These are phyloP conservation scores for Oreocharis arfaki DNA, from an alignment of 2,113 vertebrate genomes.

Conservation along the genomic window DNA sequence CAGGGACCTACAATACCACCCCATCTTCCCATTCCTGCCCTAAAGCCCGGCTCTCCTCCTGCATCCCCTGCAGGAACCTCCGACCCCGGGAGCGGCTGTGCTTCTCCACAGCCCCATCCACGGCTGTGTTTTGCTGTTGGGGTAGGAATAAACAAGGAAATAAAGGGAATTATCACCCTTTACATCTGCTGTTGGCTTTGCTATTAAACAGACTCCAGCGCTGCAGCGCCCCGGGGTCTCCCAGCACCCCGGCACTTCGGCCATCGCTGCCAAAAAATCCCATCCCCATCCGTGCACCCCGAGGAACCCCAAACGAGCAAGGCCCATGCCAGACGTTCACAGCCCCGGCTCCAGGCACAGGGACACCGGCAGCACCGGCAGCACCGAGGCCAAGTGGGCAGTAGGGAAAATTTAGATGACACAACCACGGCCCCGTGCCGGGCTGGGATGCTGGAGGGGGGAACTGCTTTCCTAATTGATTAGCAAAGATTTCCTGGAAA, in stretches of 20 bases:
- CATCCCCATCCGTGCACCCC: not conserved
- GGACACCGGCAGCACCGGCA: not conserved
- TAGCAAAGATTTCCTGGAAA: not conserved
- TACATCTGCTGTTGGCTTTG: not conserved
- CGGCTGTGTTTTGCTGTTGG: not conserved
- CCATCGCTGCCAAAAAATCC: fast-evolving
- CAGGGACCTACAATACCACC: fast-evolving
- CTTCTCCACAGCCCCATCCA: not conserved
- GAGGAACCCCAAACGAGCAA: fast-evolving
- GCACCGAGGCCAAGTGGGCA: not conserved
- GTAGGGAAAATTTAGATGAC: not conserved
- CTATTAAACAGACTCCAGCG: fast-evolving
- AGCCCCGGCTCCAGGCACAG: not conserved
- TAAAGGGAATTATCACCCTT: not conserved
- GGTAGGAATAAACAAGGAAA: not conserved
- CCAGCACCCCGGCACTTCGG: fast-evolving
- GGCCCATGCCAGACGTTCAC: fast-evolving
- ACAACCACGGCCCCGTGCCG: not conserved
- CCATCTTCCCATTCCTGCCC: not conserved
- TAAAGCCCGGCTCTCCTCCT: not conserved
- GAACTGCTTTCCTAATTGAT: not conserved
- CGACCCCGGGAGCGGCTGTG: fast-evolving
- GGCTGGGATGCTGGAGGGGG: not conserved
- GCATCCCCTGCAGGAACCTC: not conserved
- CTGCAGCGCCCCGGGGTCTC: fast-evolving